Base-by-base conservation (phyloP, 2,888 invertebrate species). In the Folsomia candida region DNA sequence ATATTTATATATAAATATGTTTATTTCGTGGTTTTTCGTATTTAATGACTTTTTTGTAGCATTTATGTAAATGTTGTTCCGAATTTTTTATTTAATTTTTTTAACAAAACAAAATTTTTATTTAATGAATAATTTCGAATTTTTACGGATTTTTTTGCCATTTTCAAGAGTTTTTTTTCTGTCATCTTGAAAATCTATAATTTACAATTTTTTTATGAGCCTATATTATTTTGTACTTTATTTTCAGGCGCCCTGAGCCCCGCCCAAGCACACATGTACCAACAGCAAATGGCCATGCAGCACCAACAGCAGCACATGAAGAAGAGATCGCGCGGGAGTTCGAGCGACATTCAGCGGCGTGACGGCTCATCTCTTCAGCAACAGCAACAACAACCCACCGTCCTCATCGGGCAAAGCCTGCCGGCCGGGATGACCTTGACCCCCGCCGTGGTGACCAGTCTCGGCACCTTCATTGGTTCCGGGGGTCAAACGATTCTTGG, bases 221-320 rank as follows among this genome's bases (percentile, higher is more conserved):
- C n/a, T n/a, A n/a, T n/a, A n/a, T n/a, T n/a, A n/a, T n/a, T n/a
- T n/a, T n/a, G n/a, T n/a, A 14, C 37, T 14, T 37, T 37, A 37
- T 54, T 54, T 54, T 6, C 54, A 22, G 78, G 79, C 25, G 78
- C 78, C 59, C 54, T 80, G 24, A 79, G 78, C 62, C 80, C 79
- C 28, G 78, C 80, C 37, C 80, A 80, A 73, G 80, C 80, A 27
- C 76, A 78, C 47, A 80, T 80, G 74, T 81, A 82, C 73, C 80
- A 81, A 70, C 81, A 81, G 64, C 81, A 82, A 77, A 84, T 83
- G 83, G 83, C 83, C 69, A 80, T 83, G 58, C 83, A 83, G 74
- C 84, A 84, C 73, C 83, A 83, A 80, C 82, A 83, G 70, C 83
- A 84, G 71, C 84, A 84, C 73, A 76, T 83, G 69, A 83, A 83